Evolutionary conservation across 1,140 invertebrate species (phyloP), one percentile per base, ranked within the genome.

Genomic region (Leptopilina clavipes): DNA sequence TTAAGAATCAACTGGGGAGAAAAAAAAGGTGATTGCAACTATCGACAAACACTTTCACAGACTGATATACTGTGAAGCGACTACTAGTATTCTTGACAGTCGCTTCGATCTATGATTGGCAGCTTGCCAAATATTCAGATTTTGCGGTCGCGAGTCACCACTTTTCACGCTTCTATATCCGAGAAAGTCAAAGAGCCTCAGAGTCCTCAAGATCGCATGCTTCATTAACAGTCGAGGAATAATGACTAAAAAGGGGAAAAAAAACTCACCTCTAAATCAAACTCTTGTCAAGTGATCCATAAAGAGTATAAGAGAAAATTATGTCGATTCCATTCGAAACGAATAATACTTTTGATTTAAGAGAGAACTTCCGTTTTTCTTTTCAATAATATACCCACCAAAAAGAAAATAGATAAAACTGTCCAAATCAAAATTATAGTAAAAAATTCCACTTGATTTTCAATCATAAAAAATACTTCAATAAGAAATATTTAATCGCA

Each of bases 101-200:
- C 71, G 73, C 72, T 78, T 80, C 79, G 79, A 82, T 77, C 78
- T 77, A 72, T 79, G 81, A 84, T 82, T 84, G 83, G 83, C 83
- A 45, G 75, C 14, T 12, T 48, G 81, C 81, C 83, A 84, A 75
- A 80, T 76, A 71, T 70, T 76, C 45, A 59, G 71, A 76, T 77
- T 81, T 81, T 76, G 75, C 71, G 76, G 75, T 77, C 78, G 75
- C 78, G 70, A 81, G 31, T 78, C 74, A 77, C 74, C 76, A 31
- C 81, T 76, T 80, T 78, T 81, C 59, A 14, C 43, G 59, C 72
- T 56, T 45, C 76, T 77, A 71, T 31, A 31, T 8, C 54, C 75
- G 77, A 76, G 44, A 74, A 79, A 73, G 37, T 52, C 73, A 18
- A 31, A 54, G 37, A 43, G 65, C 78, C 76, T 48, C 76, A 76